phyloP scores from a whole-genome alignment of 2,888 invertebrate genomes.

The Fragum whitleyi region DNA sequence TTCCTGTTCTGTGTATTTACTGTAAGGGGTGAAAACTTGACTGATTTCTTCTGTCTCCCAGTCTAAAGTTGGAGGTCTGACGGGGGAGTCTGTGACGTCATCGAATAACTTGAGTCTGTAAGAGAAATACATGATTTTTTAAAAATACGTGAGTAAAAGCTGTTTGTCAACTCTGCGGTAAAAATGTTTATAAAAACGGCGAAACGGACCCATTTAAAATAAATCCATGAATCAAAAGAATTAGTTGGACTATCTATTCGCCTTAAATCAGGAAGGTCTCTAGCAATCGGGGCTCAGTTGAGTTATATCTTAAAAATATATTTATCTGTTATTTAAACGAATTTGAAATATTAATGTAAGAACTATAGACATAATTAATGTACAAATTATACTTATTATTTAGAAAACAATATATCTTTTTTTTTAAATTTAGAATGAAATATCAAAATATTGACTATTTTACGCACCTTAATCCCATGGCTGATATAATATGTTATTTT shows the following conservation, averaged over 20 bases:
- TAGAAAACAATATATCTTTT: background rate
- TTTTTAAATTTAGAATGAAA: too few species aligned
- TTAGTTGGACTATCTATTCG: background rate
- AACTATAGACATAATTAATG: background rate
- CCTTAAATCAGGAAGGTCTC: background rate
- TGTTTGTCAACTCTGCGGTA: too few species aligned
- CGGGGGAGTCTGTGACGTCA: conserved; percentile 23
- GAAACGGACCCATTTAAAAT: background rate
- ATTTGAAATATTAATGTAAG: too few species aligned
- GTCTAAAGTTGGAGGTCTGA: conserved; percentile 5
- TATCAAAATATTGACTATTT: too few species aligned
- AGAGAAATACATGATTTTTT: background rate
- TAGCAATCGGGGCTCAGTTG: background rate
- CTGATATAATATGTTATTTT: background rate
- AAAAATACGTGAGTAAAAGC: background rate
- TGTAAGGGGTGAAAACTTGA: conserved; percentile 14
- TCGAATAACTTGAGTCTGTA: conserved; percentile 25
- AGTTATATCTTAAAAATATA: too few species aligned
- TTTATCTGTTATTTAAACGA: too few species aligned
- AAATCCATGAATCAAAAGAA: background rate
- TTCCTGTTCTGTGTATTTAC: conserved; percentile 35
- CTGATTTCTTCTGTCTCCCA: background rate
- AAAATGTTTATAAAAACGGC: background rate
- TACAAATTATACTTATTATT: background rate
- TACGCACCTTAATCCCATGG: background rate